These are phyloP conservation scores for Agraylea sexmaculata DNA, from an alignment of 1,140 invertebrate species.

Conservation along the genomic window DNA sequence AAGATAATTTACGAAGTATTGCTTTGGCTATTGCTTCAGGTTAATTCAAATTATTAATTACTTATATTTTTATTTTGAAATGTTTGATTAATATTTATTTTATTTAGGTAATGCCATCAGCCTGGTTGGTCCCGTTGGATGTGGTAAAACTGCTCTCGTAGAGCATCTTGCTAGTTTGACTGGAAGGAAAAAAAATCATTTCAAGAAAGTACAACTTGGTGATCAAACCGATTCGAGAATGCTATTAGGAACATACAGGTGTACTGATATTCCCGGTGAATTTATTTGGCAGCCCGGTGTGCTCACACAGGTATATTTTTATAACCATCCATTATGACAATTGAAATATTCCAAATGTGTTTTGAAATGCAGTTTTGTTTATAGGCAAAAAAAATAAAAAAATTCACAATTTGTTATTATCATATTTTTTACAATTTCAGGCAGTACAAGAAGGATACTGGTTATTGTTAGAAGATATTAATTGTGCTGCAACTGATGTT, in stretches of 20 bases:
- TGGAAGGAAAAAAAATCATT: conserved; percentile 46
- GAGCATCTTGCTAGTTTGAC: conserved; percentile 76
- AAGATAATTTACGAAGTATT: conserved; percentile 58
- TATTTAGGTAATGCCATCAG: conserved; percentile 59
- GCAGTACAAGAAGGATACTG: conserved; percentile 82
- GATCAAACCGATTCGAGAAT: conserved; percentile 98
- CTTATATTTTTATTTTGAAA: conserved; percentile 4
- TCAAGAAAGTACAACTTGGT: conserved; percentile 83
- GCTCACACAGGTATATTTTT: conserved; percentile 55
- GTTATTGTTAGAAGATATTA: conserved; percentile 93
- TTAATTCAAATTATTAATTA: conserved; percentile 15
- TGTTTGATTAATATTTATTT: conserved; percentile 7
- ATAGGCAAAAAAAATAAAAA: not conserved
- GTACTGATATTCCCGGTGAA: conserved; percentile 93
- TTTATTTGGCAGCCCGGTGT: conserved; percentile 94
- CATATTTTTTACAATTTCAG: conserved; percentile 32
- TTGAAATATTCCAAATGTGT: not conserved
- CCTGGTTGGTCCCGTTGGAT: conserved; percentile 83
- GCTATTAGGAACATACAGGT: conserved; percentile 86
- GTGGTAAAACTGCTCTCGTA: conserved; percentile 87
- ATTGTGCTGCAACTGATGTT: conserved; percentile 86
- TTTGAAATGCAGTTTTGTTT: not conserved
- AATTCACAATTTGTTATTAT: not conserved
- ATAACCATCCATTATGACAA: not conserved
- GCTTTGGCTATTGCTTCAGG: conserved; percentile 59